Percentiles rank a stretch among this genome's conserved stretches.
These are phyloP conservation scores for Cololabis saira DNA, from an alignment of 2,113 vertebrate genomes.

Conservation along the genomic window DNA sequence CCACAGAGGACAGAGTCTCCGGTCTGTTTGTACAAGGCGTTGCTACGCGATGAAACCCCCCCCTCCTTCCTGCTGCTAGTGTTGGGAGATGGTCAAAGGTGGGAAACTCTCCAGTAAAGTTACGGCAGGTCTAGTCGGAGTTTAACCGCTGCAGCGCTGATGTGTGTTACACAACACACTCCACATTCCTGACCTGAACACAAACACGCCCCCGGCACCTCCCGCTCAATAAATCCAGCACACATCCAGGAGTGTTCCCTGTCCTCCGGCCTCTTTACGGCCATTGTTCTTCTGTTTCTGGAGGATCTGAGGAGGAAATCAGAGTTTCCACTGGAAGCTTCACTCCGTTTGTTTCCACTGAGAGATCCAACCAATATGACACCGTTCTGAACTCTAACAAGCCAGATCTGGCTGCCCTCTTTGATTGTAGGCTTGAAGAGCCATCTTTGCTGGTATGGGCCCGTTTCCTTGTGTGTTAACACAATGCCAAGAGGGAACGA, in stretches of 20 bases:
- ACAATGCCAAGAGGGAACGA: no score
- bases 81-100: slow-evolving; percentile 22
- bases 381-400: no score
- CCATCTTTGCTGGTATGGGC: no score
- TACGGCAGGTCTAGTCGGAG: no score
- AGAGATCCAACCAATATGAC: no score
- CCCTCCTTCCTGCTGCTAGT: slow-evolving; percentile 24
- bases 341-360: no score
- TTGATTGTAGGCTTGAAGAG: no score
- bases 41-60: slow-evolving; percentile 12
- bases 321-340: no score
- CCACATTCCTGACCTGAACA: slow-evolving; percentile 25
- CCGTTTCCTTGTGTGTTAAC: no score
- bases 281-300: neutral
- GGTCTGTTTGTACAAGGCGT: slow-evolving; percentile 14
- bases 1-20: no score
- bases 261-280: neutral
- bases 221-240: slow-evolving; percentile 41
- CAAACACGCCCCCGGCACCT: slow-evolving; percentile 14
- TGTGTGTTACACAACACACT: neutral
- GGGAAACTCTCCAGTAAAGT: neutral
- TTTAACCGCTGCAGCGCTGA: no score
- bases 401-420: no score
- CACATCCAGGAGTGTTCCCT: neutral
- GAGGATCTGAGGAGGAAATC: neutral